A percentile compares a stretch with the other conserved stretches of the same genome.
phyloP scores from a whole-genome alignment of 1,140 invertebrate genomes.

The Theocolax elegans region DNA sequence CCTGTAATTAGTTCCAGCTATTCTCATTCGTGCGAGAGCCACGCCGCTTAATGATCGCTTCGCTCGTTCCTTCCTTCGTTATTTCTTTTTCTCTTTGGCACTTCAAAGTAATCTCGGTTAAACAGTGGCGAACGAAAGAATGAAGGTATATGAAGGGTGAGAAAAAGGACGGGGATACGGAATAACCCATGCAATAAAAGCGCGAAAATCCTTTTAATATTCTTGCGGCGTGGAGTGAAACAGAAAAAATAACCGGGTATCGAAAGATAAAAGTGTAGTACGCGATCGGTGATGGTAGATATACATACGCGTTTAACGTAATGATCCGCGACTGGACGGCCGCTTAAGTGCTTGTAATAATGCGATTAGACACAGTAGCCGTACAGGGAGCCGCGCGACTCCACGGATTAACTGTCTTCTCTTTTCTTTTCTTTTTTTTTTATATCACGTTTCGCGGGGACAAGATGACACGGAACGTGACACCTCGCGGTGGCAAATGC shows the following conservation, averaged over 20 bases:
- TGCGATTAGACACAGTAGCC: slow-evolving; percentile 38
- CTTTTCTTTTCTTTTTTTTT: neutral
- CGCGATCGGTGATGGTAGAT: neutral
- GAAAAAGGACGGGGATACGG: neutral
- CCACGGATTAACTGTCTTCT: slow-evolving; percentile 22
- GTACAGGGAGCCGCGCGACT: neutral
- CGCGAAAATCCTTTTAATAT: slow-evolving; percentile 41
- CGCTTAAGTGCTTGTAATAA: slow-evolving; percentile 37
- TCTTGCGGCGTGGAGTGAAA: neutral
- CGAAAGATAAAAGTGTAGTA: slow-evolving; percentile 30
- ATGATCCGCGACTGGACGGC: slow-evolving; percentile 35
- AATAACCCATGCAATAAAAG: slow-evolving; percentile 22
- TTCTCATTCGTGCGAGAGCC: slow-evolving; percentile 14
- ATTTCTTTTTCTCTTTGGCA: slow-evolving; percentile 27
- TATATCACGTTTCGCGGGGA: neutral
- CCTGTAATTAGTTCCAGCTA: slow-evolving; percentile 36
- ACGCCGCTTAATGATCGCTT: slow-evolving; percentile 30
- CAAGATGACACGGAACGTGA: neutral
- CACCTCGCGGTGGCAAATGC: neutral
- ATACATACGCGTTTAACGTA: neutral
- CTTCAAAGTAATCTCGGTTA: slow-evolving; percentile 41
- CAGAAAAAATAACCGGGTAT: slow-evolving; percentile 38
- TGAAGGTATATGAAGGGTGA: neutral
- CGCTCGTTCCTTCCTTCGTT: too few species aligned
- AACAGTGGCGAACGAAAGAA: neutral